phyloP scores from a whole-genome alignment of 1,140 invertebrate species.

The Trissolcus basalis region DNA sequence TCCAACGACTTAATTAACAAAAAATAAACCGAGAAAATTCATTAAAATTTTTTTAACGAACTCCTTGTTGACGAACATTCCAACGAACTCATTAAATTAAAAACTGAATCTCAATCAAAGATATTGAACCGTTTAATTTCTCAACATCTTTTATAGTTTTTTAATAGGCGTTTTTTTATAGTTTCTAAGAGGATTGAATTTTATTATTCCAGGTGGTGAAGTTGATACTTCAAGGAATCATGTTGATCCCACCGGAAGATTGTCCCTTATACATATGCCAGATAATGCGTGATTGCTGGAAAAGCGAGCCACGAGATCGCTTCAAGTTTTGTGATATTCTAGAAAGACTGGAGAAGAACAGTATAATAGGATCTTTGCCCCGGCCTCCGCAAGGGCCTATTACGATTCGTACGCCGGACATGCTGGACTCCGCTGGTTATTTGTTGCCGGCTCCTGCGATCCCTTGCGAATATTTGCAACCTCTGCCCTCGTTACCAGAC shows the following conservation, averaged over 20 bases:
- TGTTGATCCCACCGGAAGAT: slow-evolving; percentile 88
- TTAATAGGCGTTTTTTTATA: too few relatives aligned
- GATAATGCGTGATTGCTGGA: slow-evolving; percentile 92
- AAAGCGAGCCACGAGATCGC: slow-evolving; percentile 86
- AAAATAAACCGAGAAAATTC: too few relatives aligned
- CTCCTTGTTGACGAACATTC: too few relatives aligned
- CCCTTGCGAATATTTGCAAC: slow-evolving; percentile 78
- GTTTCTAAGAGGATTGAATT: too few relatives aligned
- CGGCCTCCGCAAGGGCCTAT: slow-evolving; percentile 76
- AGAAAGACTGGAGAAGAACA: slow-evolving; percentile 78
- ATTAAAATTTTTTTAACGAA: too few relatives aligned
- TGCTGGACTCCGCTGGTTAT: slow-evolving; percentile 79
- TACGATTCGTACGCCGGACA: slow-evolving; percentile 70
- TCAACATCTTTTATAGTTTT: too few relatives aligned
- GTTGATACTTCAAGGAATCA: slow-evolving; percentile 88
- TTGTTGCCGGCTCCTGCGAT: slow-evolving; percentile 76
- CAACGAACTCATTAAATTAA: too few relatives aligned
- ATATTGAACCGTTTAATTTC: too few relatives aligned
- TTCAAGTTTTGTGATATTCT: slow-evolving; percentile 85
- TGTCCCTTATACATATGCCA: slow-evolving; percentile 86
- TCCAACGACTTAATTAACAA: too few relatives aligned
- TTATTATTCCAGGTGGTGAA: slow-evolving; percentile 81
- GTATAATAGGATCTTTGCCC: slow-evolving; percentile 71
- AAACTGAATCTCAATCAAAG: too few relatives aligned
- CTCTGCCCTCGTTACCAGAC: slow-evolving; percentile 62